Conservation (phyloP, 2,113 vertebrate genomes). For the Theristicus caerulescens region DNA sequence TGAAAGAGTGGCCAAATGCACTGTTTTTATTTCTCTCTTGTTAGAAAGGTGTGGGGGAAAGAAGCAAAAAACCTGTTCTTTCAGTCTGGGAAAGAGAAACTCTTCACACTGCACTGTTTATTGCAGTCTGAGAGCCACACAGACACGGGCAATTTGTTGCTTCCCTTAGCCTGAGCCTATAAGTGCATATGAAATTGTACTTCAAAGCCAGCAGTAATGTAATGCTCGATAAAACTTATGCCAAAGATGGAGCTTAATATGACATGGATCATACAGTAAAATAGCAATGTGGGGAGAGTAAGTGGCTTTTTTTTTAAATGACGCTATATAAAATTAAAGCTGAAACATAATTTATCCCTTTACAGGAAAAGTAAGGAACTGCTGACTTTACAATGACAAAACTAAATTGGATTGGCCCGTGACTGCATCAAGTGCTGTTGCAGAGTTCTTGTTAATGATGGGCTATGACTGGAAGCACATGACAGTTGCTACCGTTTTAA, state of each 20-base stretch:
- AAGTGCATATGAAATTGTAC: not conserved
- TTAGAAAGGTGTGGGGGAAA: not conserved
- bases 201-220: not conserved
- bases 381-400: not conserved
- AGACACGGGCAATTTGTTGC: not conserved
- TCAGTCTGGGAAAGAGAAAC: not conserved
- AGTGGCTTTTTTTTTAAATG: not conserved
- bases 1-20: not conserved
- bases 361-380: not conserved
- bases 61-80: not conserved
- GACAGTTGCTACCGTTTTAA: slow-evolving; percentile 6
- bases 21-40: not conserved
- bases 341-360: not conserved
- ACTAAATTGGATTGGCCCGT: not conserved
- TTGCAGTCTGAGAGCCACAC: not conserved
- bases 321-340: not conserved
- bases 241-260: not conserved
- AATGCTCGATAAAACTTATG: not conserved
- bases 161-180: not conserved
- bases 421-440: not conserved
- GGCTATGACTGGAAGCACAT: not conserved
- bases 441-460: not conserved
- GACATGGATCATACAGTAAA: not conserved
- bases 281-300: not conserved
- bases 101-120: rapidly evolving